Evolutionary conservation across 2,113 vertebrate species (phyloP), one percentile per base, ranked within the genome.

Genomic region (Aspidoscelis tigris): DNA sequence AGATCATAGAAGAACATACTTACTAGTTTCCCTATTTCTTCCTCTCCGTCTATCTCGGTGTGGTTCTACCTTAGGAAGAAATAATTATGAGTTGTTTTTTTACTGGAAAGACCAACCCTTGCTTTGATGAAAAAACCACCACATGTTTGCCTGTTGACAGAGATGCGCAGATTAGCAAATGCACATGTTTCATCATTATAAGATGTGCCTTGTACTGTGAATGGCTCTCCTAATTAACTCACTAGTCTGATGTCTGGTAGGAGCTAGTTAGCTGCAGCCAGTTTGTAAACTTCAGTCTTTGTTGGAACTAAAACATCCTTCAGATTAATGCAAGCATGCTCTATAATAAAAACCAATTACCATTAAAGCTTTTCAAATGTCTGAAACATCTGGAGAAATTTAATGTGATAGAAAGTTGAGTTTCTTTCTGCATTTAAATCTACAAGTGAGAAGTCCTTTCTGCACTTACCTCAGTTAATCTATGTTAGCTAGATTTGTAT

Each of bases 241-340:
- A 44, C 8, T 3, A 26, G 1, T 71, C 50, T 80, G 22, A 47
- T 75, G 24, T 22, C 44, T 66, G 41, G 50, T 61, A 24, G 89
- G 55, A 5, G 18, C 22, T 81, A 72, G 20, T 75, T 83, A 50
- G 33, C 6, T 61, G 12, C 71, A 39, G 9, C 44, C 14, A 3
- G 78, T 88, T 55, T 88, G 61, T 80, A 80, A 87, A 72, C 50
- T 73, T 86, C 3, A 7, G 8, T 79, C 86, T 43, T n/a, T 9
- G 83, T 84, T 83, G 76, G 20, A 8, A 7, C 10, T 33, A 33
- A 87, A 88, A 64, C 3, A 43, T 0, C 53, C 72, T 12, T 72
- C 44, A 26, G 7, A 73, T 79, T 73, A 66, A 58, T 14, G 41
- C 5, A 16, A 1, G 47, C 58, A 21, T 0, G 0, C 20, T 53